Evolutionary conservation across 2,888 invertebrate species (phyloP).

Genomic region (Crocallis elinguaria): DNA sequence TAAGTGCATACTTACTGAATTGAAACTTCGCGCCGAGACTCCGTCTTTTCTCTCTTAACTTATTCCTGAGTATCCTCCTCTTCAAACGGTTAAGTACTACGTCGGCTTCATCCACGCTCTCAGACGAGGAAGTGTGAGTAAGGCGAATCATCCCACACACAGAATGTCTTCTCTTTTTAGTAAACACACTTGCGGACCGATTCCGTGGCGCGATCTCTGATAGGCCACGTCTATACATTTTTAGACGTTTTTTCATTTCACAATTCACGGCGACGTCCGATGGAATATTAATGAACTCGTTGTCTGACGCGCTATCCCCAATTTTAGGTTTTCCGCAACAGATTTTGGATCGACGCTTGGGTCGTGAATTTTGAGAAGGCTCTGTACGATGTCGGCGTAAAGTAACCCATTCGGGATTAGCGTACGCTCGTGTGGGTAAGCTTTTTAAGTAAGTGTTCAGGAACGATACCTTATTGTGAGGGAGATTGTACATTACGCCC

Average conservation of each 20-base stretch:
- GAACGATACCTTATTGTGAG: conserved; percentile 78
- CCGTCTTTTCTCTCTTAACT: conserved; percentile 75
- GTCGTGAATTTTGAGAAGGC: conserved; percentile 51
- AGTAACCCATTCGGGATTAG: conserved; percentile 76
- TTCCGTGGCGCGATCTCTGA: conserved; percentile 71
- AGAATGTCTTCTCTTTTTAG: conserved; percentile 70
- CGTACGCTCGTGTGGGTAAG: conserved; percentile 69
- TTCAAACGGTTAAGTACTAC: conserved; percentile 77
- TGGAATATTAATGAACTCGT: conserved; percentile 72
- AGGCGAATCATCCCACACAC: conserved; percentile 60
- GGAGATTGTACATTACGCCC: conserved; percentile 66
- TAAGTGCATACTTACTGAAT: conserved; percentile 61
- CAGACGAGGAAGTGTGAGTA: conserved; percentile 75
- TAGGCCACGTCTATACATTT: conserved; percentile 79
- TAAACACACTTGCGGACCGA: conserved; percentile 52
- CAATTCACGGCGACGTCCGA: conserved; percentile 73
- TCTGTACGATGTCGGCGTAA: conserved; percentile 62
- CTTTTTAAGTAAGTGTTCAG: conserved; percentile 82
- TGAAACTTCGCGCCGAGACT: conserved; percentile 64
- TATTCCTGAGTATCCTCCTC: conserved; percentile 80
- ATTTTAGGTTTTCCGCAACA: conserved; percentile 54
- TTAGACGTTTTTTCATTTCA: conserved; percentile 79
- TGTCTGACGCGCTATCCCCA: conserved; percentile 65
- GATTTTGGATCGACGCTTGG: conserved; percentile 53
- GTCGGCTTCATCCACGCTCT: conserved; percentile 82